Evolutionary conservation across 1,140 invertebrate species (phyloP), one percentile per base, ranked within the genome.

Genomic region (Plectus sambesii): DNA sequence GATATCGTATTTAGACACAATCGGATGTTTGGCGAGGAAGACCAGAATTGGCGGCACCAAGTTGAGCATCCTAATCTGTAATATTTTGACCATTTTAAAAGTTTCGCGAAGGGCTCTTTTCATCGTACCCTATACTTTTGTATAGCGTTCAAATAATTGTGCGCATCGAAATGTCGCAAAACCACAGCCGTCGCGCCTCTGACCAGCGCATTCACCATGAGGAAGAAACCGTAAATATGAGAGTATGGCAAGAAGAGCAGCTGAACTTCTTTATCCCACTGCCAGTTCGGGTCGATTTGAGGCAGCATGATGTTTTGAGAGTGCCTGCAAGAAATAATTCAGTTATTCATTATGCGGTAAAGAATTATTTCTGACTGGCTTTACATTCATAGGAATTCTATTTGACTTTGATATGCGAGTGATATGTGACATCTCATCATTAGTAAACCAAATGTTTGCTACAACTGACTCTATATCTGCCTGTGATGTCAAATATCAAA

Each of bases 11-110:
- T 71, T 63, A 1, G 73, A 78, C 8, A 84, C 72, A 22, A 74
- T 72, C 0, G 79, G 75, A 59, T 79, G 74, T 37, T 76, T 76
- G 2, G 74, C 78, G 55, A 86, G 70, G 59, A 85, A 82, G 15
- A 80, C 71, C 17, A 81, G 76, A 75, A 77, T 49, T 12, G 75
- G 73, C 3, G 75, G 73, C 0, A 79, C 77, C 39, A 69, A 49
- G 47, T 66, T 66, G 24, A 74, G 51, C 8, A 61, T 38, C 5
- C 62, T 66, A 12, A 63, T 61, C 71, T 70, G 58, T 15, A 55
- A 47, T n/a, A n/a, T n/a, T n/a, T n/a, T n/a, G 24, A 33, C 44
- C 25, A 36, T 42, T n/a, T 15, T 1, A 44, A 42, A 50, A 40
- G 1, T 15, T 47, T 45, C 20, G 25, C 45, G n/a, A 3, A n/a